Percentiles rank a stretch among this genome's conserved stretches.
Conservation (phyloP, 2,888 invertebrate species). For the Dysmachus trigonus region DNA sequence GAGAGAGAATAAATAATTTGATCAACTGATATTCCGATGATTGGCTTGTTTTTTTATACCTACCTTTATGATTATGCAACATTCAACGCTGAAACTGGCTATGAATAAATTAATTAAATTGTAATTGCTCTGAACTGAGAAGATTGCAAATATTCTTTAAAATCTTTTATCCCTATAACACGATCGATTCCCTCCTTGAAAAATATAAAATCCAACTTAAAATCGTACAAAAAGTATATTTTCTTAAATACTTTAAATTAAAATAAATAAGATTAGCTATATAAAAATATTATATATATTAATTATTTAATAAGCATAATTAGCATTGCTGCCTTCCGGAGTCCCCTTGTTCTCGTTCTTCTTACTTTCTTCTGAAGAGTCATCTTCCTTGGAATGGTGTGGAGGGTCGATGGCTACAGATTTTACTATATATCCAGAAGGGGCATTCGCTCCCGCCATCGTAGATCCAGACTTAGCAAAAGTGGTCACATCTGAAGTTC, state of each 20-base stretch:
- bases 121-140: no score
- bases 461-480: constrained; percentile 1
- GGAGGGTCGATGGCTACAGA: not conserved
- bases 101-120: no score
- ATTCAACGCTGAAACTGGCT: no score
- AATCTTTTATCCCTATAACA: no score
- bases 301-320: not conserved
- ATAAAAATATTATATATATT: no score
- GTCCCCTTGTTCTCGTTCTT: not conserved
- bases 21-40: no score
- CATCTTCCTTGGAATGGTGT: not conserved
- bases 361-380: not conserved
- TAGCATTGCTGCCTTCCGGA: not conserved
- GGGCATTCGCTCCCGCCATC: not conserved
- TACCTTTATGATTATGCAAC: no score
- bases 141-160: no score
- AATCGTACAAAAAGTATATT: not conserved
- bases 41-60: no score
- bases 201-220: not conserved
- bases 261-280: not conserved
- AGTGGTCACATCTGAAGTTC: not conserved
- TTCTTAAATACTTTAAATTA: not conserved
- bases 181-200: not conserved
- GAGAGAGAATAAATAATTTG: no score
- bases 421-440: not conserved